Conservation (phyloP, 2,113 vertebrate species). For the Nyctibius bracteatus region DNA sequence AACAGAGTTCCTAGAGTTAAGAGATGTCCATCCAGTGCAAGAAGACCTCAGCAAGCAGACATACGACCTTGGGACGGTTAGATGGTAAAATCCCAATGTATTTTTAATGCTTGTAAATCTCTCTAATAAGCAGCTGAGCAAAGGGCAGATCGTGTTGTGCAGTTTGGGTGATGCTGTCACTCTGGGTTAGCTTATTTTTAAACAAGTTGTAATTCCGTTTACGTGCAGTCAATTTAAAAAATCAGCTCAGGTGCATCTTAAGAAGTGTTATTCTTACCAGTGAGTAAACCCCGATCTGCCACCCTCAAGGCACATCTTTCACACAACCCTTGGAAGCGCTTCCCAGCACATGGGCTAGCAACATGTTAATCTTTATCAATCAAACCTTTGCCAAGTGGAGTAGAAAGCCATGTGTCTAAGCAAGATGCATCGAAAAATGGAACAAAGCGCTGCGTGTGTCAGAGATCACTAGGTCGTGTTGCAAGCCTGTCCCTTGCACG, state of each 20-base stretch:
- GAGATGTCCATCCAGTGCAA: constrained; percentile 6
- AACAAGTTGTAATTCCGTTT: not conserved
- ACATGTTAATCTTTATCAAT: constrained; percentile 48
- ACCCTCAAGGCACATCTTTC: constrained; percentile 36
- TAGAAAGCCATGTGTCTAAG: constrained; percentile 39
- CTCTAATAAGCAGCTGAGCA: constrained; percentile 14
- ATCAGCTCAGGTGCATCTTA: constrained; percentile 28
- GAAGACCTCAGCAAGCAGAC: not conserved
- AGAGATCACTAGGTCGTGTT: not conserved
- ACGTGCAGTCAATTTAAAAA: constrained; percentile 29
- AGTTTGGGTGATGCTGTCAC: constrained; percentile 17
- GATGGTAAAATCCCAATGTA: not conserved
- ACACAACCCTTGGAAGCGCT: constrained; percentile 29
- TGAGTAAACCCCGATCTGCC: not conserved
- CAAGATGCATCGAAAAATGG: constrained; percentile 4
- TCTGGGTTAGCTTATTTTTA: not conserved
- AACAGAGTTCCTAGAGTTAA: constrained; percentile 5
- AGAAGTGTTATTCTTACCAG: not conserved
- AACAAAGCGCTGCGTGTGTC: not conserved
- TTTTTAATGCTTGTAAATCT: not conserved
- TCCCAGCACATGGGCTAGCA: constrained; percentile 18
- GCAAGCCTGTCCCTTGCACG: not conserved
- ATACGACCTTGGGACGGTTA: not conserved
- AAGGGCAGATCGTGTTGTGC: not conserved
- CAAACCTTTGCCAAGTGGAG: constrained; percentile 49